These are phyloP conservation scores for Microctenopoma stevenorrisi DNA, from an alignment of 2,797 vertebrate species.

Conservation along the genomic window DNA sequence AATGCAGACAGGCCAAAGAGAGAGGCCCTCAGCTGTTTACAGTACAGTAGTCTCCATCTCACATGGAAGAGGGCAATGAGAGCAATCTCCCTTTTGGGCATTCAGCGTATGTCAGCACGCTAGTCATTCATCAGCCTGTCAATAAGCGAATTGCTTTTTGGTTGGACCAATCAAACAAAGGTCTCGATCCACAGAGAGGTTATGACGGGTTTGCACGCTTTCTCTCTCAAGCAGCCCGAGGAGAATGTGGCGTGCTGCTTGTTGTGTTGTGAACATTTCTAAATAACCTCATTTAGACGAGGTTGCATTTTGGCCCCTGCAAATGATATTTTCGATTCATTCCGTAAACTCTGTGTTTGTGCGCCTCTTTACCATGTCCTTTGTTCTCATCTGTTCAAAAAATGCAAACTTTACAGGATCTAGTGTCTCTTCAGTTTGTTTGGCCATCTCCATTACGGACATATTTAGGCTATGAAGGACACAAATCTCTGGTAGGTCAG, in stretches of 20 bases:
- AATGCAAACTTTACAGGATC: slow-evolving; percentile 62
- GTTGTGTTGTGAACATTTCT: slow-evolving; percentile 45
- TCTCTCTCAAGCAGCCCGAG: slow-evolving; percentile 27
- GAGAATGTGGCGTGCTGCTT: slow-evolving; percentile 44
- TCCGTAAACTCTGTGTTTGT: slow-evolving; percentile 58
- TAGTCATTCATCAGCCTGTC: slow-evolving; percentile 70
- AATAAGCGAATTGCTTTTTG: slow-evolving; percentile 75
- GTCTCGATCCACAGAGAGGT: slow-evolving; percentile 62
- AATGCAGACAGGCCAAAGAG: slow-evolving; percentile 74
- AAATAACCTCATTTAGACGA: slow-evolving; percentile 64
- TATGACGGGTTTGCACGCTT: slow-evolving; percentile 51
- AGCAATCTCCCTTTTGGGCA: slow-evolving; percentile 72
- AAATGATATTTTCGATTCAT: slow-evolving; percentile 56
- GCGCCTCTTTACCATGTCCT: slow-evolving; percentile 62
- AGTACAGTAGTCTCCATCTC: slow-evolving; percentile 74
- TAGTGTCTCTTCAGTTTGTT: slow-evolving; percentile 32
- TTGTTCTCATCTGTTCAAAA: slow-evolving; percentile 63
- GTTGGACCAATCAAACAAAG: slow-evolving; percentile 67
- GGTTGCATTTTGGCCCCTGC: slow-evolving; percentile 57
- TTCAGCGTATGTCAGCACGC: slow-evolving; percentile 70
- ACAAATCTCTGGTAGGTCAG: slow-evolving; percentile 24
- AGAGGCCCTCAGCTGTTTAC: slow-evolving; percentile 81
- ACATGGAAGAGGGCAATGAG: slow-evolving; percentile 72
- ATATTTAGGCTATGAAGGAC: slow-evolving; percentile 45
- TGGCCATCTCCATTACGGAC: slow-evolving; percentile 50